A percentile compares a stretch with the other conserved stretches of the same genome.
These are phyloP conservation scores for Myotis planiceps DNA, from an alignment of 2,797 vertebrate genomes.

Conservation along the genomic window DNA sequence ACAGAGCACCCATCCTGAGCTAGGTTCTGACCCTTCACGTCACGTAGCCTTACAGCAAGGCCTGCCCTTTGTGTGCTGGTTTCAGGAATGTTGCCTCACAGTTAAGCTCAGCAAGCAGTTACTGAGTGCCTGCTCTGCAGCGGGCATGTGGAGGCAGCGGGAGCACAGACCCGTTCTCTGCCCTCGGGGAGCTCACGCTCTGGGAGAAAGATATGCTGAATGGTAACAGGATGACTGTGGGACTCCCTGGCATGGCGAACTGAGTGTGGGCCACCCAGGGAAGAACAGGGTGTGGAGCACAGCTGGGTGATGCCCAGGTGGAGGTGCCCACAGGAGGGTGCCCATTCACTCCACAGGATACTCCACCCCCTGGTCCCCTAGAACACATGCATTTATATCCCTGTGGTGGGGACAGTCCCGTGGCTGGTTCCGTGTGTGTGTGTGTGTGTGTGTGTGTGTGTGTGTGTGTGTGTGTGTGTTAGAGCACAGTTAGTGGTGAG, in stretches of 20 bases:
- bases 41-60: accelerated
- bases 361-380: too few species aligned
- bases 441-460: too few species aligned
- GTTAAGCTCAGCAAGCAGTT: neutral
- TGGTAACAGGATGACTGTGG: accelerated
- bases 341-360: neutral
- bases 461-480: too few species aligned
- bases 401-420: too few species aligned
- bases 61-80: accelerated
- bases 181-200: neutral
- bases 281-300: neutral
- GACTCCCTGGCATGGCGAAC: neutral
- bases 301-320: neutral
- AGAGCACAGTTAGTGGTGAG: neutral
- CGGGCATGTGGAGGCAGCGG: neutral
- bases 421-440: neutral
- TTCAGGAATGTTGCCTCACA: neutral
- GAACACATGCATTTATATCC: accelerated
- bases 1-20: neutral
- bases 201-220: neutral
- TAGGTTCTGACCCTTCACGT: neutral
- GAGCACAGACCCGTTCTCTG: neutral
- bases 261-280: neutral
- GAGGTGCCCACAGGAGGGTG: neutral
- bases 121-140: neutral